Evolutionary conservation across 2,797 vertebrate genomes (phyloP).

Genomic region (Chiloscyllium punctatum): DNA sequence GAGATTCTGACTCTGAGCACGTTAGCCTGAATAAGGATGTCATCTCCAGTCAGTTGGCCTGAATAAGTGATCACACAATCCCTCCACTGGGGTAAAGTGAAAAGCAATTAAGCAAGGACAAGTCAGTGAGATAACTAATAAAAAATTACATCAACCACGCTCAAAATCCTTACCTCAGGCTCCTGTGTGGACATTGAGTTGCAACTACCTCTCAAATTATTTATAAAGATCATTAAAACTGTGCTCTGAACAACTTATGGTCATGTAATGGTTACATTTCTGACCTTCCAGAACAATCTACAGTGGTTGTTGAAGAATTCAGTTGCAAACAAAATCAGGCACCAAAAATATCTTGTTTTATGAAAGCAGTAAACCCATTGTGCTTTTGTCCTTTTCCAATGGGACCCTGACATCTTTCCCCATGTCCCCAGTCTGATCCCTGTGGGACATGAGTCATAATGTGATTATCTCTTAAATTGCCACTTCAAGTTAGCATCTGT

Average conservation of each 20-base stretch:
- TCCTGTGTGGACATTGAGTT: background rate
- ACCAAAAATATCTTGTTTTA: background rate
- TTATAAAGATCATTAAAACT: background rate
- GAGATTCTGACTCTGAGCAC: background rate
- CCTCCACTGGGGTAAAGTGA: background rate
- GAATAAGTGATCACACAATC: slow-evolving; percentile 4
- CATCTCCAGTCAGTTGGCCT: background rate
- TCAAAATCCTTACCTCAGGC: background rate
- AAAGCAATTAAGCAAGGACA: background rate
- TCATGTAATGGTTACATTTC: background rate
- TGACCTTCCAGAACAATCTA: background rate
- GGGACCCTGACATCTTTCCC: background rate
- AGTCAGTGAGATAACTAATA: background rate
- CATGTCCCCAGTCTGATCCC: background rate
- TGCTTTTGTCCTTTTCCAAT: background rate
- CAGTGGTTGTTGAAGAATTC: background rate
- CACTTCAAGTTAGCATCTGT: background rate
- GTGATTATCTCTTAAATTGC: background rate
- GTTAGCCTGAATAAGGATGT: background rate
- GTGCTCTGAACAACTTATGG: background rate
- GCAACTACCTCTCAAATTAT: slow-evolving; percentile 13
- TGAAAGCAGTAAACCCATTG: no score
- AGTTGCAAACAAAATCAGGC: background rate
- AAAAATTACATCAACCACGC: background rate
- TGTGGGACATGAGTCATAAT: background rate